Percentiles rank a stretch among this genome's conserved stretches.
These are phyloP conservation scores for Argentina silus DNA, from an alignment of 2,797 vertebrate species.

Conservation along the genomic window DNA sequence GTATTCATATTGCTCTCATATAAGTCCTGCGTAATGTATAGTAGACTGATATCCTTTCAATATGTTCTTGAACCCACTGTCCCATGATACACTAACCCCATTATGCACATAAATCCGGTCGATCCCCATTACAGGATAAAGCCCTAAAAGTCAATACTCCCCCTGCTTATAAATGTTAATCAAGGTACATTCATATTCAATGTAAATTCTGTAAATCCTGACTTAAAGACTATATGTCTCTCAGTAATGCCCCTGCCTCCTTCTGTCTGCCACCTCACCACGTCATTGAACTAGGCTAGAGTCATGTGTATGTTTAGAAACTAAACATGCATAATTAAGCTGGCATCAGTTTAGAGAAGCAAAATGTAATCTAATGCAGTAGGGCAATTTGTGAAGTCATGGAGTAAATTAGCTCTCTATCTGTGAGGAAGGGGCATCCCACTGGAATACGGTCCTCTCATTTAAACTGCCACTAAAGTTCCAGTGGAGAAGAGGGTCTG, in stretches of 20 bases:
- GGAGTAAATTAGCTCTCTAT: constrained; percentile 51
- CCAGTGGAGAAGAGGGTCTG: constrained; percentile 14
- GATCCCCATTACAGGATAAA: too few relatives aligned
- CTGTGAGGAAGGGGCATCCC: constrained; percentile 27
- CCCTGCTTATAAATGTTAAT: not conserved
- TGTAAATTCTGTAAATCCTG: constrained; percentile 11
- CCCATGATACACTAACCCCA: not conserved
- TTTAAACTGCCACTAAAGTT: constrained; percentile 43
- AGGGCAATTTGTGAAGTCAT: constrained; percentile 58
- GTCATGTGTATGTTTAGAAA: constrained; percentile 25
- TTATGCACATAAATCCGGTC: not conserved
- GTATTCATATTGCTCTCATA: not conserved
- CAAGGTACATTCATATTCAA: not conserved
- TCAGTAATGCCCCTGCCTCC: constrained; percentile 8
- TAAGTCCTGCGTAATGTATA: not conserved
- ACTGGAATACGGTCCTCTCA: constrained; percentile 36
- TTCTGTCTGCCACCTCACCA: constrained; percentile 4
- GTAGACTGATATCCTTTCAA: not conserved
- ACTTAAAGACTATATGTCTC: not conserved
- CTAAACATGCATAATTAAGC: constrained; percentile 40
- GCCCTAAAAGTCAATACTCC: not conserved
- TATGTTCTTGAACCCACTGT: not conserved
- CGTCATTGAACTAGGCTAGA: not conserved
- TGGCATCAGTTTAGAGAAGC: constrained; percentile 34
- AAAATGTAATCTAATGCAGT: constrained; percentile 29